phyloP scores from a whole-genome alignment of 2,797 vertebrate species.

The Falco rusticolus region DNA sequence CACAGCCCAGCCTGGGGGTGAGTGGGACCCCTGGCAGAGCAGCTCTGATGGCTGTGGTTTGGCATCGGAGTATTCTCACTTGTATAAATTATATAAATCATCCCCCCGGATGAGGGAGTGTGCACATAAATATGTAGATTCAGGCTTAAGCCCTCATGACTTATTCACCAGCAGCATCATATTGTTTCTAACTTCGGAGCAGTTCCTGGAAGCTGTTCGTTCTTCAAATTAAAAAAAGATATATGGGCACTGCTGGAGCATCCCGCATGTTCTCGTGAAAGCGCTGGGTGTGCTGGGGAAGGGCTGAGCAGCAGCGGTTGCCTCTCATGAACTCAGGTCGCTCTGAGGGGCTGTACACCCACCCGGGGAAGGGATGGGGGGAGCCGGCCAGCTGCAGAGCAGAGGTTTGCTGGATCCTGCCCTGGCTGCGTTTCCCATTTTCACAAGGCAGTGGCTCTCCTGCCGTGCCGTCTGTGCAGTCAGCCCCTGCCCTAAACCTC shows the following conservation, averaged over 20 bases:
- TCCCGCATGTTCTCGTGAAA: not conserved
- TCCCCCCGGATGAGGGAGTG: not conserved
- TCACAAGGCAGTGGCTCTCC: not conserved
- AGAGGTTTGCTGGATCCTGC: not conserved
- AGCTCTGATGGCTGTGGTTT: not conserved
- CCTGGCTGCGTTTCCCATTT: not conserved
- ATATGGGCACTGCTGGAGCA: not conserved
- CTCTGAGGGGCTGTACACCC: not conserved
- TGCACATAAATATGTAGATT: slow-evolving; percentile 63
- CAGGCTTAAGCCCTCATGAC: slow-evolving; percentile 63
- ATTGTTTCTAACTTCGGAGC: slow-evolving; percentile 71
- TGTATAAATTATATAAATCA: slow-evolving; percentile 40
- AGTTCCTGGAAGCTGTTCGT: slow-evolving; percentile 64
- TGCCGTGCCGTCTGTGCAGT: not conserved
- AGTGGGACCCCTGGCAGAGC: not conserved
- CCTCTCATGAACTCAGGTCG: not conserved
- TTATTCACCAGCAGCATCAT: slow-evolving; percentile 67
- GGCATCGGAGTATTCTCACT: not conserved
- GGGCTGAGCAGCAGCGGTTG: not conserved
- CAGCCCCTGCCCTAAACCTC: not conserved
- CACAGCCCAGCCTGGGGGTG: not conserved
- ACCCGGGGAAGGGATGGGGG: not conserved
- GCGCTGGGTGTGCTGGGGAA: not conserved
- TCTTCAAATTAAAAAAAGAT: slow-evolving; percentile 67
- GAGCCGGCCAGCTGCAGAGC: accelerated